These are phyloP conservation scores for Drosophila bipectinata DNA, from an alignment of 1,140 invertebrate genomes.

Conservation along the genomic window DNA sequence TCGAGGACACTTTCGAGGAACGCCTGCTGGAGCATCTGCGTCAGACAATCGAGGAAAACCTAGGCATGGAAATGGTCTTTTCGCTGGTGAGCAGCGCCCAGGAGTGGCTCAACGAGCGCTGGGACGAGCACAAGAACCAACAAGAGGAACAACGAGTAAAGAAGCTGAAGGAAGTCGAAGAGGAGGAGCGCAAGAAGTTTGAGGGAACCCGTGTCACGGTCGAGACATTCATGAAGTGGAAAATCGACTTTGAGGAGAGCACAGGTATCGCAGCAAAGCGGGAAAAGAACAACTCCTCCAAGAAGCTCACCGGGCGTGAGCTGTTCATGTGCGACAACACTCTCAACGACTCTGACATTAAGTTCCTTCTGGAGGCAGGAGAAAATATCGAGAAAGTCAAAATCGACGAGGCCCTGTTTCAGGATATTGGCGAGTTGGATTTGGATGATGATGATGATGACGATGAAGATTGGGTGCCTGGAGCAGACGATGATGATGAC, in stretches of 20 bases:
- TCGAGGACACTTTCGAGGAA: constrained; percentile 89
- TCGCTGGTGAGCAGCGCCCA: constrained; percentile 96
- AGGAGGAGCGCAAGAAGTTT: constrained; percentile 96
- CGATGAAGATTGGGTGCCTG: constrained; percentile 84
- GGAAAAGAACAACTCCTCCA: constrained; percentile 89
- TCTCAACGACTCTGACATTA: constrained; percentile 97
- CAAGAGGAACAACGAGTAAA: constrained; percentile 89
- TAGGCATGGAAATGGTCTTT: constrained; percentile 99
- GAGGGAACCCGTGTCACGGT: constrained; percentile 97
- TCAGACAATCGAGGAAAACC: constrained; percentile 92
- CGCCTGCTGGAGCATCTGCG: constrained; percentile 88
- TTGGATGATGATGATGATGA: constrained; percentile 92
- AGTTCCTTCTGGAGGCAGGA: constrained; percentile 95
- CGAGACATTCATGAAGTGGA: constrained; percentile 98
- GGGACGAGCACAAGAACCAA: constrained; percentile 90
- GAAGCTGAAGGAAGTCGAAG: constrained; percentile 91
- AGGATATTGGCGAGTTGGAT: constrained; percentile 96
- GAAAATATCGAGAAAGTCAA: constrained; percentile 92
- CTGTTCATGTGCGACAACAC: constrained; percentile 96
- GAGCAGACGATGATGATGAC: constrained; percentile 71
- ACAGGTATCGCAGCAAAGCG: constrained; percentile 90
- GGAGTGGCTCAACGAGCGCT: constrained; percentile 95
- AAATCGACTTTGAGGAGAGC: constrained; percentile 96
- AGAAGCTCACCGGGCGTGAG: constrained; percentile 93
- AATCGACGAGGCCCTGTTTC: constrained; percentile 97